Conservation (phyloP, 2,113 vertebrate genomes). For the Origma solitaria region DNA sequence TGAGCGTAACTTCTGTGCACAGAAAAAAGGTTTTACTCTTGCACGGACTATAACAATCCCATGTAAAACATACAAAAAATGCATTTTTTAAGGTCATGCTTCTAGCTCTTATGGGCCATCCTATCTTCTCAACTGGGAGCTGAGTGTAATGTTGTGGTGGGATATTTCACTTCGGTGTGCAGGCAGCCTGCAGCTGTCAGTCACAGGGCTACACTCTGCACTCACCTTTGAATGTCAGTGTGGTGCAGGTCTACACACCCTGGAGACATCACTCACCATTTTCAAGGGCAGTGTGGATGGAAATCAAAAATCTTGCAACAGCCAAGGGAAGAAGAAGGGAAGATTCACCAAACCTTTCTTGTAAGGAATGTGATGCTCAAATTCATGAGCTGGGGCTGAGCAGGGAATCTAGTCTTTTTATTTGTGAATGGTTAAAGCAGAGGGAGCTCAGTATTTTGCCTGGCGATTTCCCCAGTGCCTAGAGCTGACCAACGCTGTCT, state of each 20-base stretch:
- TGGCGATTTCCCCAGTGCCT: background rate
- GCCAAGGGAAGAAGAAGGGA: background rate
- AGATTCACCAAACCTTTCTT: background rate
- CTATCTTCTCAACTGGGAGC: background rate
- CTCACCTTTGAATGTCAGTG: background rate
- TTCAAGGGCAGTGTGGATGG: background rate
- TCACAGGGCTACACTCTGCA: background rate
- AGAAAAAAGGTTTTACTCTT: background rate
- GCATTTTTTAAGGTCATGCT: background rate
- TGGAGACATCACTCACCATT: background rate
- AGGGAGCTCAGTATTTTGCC: background rate
- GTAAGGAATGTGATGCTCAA: background rate
- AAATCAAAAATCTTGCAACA: background rate
- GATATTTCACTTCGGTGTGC: background rate
- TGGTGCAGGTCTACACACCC: background rate
- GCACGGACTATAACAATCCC: background rate
- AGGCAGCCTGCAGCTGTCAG: background rate
- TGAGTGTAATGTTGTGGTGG: background rate
- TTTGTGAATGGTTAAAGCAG: background rate
- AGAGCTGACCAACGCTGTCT: background rate
- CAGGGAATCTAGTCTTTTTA: background rate
- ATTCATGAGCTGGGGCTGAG: background rate
- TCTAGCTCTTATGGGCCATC: background rate
- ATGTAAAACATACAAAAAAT: background rate
- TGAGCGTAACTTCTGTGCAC: background rate